Evolutionary conservation across 2,113 vertebrate species (phyloP), one percentile per base, ranked within the genome.

Genomic region (Rutilus rutilus): DNA sequence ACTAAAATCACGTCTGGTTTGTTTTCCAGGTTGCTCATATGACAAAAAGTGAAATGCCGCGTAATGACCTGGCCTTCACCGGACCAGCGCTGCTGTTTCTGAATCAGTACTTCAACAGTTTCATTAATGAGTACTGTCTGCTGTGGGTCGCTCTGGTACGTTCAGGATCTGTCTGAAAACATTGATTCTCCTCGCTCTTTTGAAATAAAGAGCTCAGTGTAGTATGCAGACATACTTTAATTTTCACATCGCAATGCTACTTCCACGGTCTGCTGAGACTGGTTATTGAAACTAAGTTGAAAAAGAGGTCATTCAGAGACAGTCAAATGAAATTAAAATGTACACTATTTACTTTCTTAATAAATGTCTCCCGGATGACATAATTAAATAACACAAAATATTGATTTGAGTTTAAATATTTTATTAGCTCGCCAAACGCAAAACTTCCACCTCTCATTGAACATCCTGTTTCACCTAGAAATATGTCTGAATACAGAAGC

Each of bases 11-110:
- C 21, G 6, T 50, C 75, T 85, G 67, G 11, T 82, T 84, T 52
- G 78, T 88, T 84, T 81, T 82, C 7, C 42, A 97, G 97, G 96
- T 97, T 85, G 96, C 97, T 60, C 97, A 97, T 87, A 97, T 97
- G 97, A 97, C 97, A 0, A 97, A 96, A 88, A 97, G 97, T 21
- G 96, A 97, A 90, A 97, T 97, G 96, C 93, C 95, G 81, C 91
- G 97, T 60, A 94, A 95, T 42, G 97, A 97, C 90, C 93, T 95
- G 80, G 96, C 97, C 0, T 97, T 97, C 85, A 93, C 96, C 78
- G 96, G 96, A 45, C 97, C 97, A 4, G 94, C 95, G 0, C 93
- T 97, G 10, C 88, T 97, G 71, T 95, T 97, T 79, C 93, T 97
- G 82, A 95, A 97, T 90, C 96, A 97, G 67, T 97, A 96, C 90